Base-by-base conservation (phyloP, 2,888 invertebrate genomes). In the Hipparchia semele region DNA sequence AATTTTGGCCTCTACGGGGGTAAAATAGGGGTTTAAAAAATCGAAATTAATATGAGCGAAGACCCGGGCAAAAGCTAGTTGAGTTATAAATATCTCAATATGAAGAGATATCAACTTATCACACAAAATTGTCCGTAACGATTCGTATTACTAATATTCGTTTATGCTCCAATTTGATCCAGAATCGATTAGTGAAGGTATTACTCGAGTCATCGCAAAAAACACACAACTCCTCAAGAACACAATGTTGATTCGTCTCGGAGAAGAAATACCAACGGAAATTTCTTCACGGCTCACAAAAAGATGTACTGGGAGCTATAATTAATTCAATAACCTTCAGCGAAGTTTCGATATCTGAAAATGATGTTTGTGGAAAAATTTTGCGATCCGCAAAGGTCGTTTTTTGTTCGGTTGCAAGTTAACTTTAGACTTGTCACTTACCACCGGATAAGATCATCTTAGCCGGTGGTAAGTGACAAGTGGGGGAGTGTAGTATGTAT, bases 281-380 rank as follows among this genome's bases (percentile, higher is more conserved):
- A 60, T 56, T 54, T 70, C 53, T 39, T 71, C 66, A 61, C 23
- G 45, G 23, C 9, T 2, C 12, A 66, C 51, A 66, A 58, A 66
- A 70, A 23, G 45, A 13, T 56, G 46, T 6, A 46, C 56, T 23
- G 7, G 53, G 13, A 58, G 8, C 10, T 13, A 69, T 71, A 73
- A 73, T 75, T 73, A 75, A 64, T 68, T 49, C 54, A 45, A 65
- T 56, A 51, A 68, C 75, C 73, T 75, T 66, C 54, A 51, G 51
- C n/a, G 54, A 54, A n/a, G 23, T 58, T 67, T 73, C 68, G 12
- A 45, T 56, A 60, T 66, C 23, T 23, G 7, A 9, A 49, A 13
- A 12, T 12, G 1, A 49, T 46, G 13, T 46, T 7, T 4, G 7
- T 46, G 46, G 46, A 62, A 49, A 12, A 13, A 13, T 33, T 7